phyloP scores from a whole-genome alignment of 2,888 invertebrate genomes.

The Hypena proboscidalis region DNA sequence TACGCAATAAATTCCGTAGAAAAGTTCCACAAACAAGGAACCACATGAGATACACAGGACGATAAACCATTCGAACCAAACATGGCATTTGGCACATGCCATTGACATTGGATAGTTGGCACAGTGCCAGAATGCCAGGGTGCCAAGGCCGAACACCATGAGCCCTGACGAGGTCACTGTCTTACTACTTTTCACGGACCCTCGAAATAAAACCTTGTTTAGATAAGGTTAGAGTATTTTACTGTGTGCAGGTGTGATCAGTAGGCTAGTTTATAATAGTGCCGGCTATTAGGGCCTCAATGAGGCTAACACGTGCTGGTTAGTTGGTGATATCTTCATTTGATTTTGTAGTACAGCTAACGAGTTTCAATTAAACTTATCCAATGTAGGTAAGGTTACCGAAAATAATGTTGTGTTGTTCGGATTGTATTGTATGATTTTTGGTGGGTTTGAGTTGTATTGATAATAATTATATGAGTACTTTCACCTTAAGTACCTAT shows the following conservation, averaged over 20 bases:
- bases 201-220: slow-evolving; percentile 16
- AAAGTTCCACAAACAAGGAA: slow-evolving; percentile 11
- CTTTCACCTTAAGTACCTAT: too few species aligned
- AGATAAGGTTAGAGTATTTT: background rate
- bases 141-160: slow-evolving; percentile 60
- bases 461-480: too few species aligned
- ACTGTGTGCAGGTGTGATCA: slow-evolving; percentile 20
- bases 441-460: too few species aligned
- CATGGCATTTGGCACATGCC: slow-evolving; percentile 62
- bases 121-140: too few species aligned
- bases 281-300: slow-evolving; percentile 28
- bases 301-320: slow-evolving; percentile 21
- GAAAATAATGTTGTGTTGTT: too few species aligned
- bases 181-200: slow-evolving; percentile 23
- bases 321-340: slow-evolving; percentile 7
- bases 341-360: background rate
- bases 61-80: slow-evolving; percentile 48
- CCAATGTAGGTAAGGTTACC: too few species aligned
- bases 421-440: too few species aligned
- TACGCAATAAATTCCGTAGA: background rate
- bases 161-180: slow-evolving; percentile 53
- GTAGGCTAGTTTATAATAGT: slow-evolving; percentile 47
- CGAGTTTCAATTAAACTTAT: too few species aligned
- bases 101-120: slow-evolving; percentile 75
- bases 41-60: slow-evolving; percentile 8